Evolutionary conservation across 2,797 vertebrate species (phyloP).

Genomic region (Chiroxiphia lanceolata): DNA sequence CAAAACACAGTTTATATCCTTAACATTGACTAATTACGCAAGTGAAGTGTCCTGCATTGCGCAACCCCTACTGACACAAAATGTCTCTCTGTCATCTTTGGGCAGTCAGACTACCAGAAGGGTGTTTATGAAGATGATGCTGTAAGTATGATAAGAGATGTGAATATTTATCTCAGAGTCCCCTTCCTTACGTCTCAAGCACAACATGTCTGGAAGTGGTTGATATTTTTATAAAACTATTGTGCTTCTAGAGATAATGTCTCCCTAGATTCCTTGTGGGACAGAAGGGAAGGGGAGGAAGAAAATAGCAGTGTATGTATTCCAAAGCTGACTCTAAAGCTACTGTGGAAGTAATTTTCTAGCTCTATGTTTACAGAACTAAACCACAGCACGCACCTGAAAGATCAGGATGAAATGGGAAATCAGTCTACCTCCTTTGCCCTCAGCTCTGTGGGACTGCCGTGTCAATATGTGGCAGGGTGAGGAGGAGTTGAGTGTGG

Average conservation of each 20-base stretch:
- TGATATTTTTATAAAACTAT: background rate
- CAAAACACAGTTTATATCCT: background rate
- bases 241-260: background rate
- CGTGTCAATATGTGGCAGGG: background rate
- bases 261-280: background rate
- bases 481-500: background rate
- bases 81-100: background rate
- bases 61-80: background rate
- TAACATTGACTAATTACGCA: background rate
- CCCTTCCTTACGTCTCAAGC: background rate
- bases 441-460: background rate
- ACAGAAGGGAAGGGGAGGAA: background rate
- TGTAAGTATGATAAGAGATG: background rate
- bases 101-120: background rate
- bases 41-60: background rate
- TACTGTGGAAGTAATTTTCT: background rate
- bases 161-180: background rate
- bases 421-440: background rate
- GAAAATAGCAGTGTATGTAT: background rate
- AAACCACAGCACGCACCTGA: fast-evolving
- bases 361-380: background rate
- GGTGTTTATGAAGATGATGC: background rate
- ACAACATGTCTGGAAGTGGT: background rate
- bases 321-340: background rate
- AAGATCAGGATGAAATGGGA: background rate